Evolutionary conservation across 2,113 vertebrate genomes (phyloP).

Genomic region (Enhydra lutris): DNA sequence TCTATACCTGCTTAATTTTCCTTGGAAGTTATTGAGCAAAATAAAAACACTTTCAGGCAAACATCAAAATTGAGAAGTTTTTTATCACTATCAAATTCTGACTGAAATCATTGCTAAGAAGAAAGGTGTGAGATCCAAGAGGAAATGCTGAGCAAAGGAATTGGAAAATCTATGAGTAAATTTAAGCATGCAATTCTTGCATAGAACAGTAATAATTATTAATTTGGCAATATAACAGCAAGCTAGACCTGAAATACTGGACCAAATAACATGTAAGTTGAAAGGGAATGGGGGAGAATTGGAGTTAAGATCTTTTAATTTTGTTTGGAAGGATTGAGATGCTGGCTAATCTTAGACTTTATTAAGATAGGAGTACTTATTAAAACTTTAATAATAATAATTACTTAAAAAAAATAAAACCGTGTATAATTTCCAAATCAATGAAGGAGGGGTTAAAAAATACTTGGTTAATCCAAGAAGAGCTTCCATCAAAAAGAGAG

Average conservation of each 20-base stretch:
- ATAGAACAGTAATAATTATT: neutral
- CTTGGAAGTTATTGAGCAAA: neutral
- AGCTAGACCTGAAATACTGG: slow-evolving; percentile 1
- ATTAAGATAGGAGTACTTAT: slow-evolving; percentile 2
- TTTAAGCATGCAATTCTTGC: neutral
- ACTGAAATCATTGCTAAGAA: neutral
- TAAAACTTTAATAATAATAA: neutral
- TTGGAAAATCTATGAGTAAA: neutral
- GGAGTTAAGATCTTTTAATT: neutral
- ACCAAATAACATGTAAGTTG: neutral
- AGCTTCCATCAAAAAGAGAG: neutral
- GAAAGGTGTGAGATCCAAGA: neutral
- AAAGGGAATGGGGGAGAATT: neutral
- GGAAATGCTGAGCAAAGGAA: neutral
- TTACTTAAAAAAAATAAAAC: neutral
- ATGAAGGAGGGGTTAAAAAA: neutral
- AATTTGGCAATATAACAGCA: slow-evolving; percentile 14
- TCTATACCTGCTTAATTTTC: neutral
- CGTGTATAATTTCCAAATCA: neutral
- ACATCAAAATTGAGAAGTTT: neutral
- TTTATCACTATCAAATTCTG: neutral
- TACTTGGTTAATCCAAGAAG: neutral
- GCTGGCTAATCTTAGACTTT: neutral
- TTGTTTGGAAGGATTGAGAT: neutral
- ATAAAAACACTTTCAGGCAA: slow-evolving; percentile 1